phyloP scores from a whole-genome alignment of 2,113 vertebrate genomes.

The Gymnarchus niloticus region DNA sequence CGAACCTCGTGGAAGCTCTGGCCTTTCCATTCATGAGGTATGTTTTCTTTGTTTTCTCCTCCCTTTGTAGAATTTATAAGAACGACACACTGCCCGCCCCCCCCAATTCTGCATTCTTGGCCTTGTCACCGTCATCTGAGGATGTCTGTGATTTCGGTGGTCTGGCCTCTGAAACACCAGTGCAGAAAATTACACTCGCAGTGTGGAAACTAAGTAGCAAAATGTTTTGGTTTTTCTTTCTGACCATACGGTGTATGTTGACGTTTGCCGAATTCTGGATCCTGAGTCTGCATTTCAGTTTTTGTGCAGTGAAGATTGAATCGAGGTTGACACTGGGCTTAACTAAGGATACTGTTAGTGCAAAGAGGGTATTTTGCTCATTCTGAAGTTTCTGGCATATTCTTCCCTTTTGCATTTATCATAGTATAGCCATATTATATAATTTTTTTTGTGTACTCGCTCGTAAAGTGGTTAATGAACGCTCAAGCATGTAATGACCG shows the following conservation, averaged over 20 bases:
- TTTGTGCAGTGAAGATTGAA: not conserved
- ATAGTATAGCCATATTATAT: too few relatives aligned
- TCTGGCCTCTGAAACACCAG: slow-evolving; percentile 9
- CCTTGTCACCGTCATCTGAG: not conserved
- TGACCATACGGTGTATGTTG: not conserved
- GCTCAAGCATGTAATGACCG: not conserved
- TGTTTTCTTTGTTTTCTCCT: not conserved
- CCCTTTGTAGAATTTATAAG: not conserved
- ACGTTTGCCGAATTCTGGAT: not conserved
- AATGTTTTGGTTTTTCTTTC: not conserved
- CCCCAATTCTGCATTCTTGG: not conserved
- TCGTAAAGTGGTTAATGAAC: not conserved
- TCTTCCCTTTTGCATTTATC: too few relatives aligned
- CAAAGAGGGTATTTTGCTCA: not conserved
- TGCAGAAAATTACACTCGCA: not conserved
- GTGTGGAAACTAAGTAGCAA: not conserved
- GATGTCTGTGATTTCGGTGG: not conserved
- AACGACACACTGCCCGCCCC: not conserved
- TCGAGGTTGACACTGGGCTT: not conserved
- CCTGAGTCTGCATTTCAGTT: not conserved
- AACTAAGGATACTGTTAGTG: not conserved
- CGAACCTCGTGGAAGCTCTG: not conserved
- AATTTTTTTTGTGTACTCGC: too few relatives aligned
- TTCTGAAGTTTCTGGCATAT: not conserved
- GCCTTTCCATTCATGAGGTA: not conserved